phyloP scores from a whole-genome alignment of 1,140 invertebrate species.

The Drosophila bipectinata region DNA sequence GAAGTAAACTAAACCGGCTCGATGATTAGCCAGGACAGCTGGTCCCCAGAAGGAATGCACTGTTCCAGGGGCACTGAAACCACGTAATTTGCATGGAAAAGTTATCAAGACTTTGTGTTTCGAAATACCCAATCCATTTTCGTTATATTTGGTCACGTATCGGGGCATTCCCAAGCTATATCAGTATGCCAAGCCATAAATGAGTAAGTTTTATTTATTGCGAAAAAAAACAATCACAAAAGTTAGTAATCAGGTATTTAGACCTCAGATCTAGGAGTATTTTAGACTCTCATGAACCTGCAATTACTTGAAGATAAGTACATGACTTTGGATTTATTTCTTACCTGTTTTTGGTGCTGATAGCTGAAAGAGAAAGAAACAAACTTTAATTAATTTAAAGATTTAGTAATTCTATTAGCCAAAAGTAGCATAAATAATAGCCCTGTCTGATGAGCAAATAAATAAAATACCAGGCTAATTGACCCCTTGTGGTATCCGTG shows the following conservation, averaged over 20 bases:
- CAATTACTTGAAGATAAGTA: too few species aligned
- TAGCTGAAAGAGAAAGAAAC: too few species aligned
- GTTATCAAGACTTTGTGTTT: not conserved
- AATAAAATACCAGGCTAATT: not conserved
- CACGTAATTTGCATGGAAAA: not conserved
- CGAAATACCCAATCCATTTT: not conserved
- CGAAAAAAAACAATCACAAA: not conserved
- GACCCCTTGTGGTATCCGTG: not conserved
- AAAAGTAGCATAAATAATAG: not conserved
- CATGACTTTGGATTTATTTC: too few species aligned
- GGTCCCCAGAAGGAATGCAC: not conserved
- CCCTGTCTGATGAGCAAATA: not conserved
- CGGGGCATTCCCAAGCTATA: not conserved
- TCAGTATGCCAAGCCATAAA: not conserved
- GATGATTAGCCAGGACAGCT: slow-evolving; percentile 66
- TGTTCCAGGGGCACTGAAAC: too few species aligned
- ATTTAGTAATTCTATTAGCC: not conserved
- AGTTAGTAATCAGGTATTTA: too few species aligned
- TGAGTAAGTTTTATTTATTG: not conserved
- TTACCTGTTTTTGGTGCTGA: too few species aligned
- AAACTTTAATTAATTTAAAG: too few species aligned
- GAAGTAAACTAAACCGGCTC: slow-evolving; percentile 33
- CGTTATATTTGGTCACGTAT: not conserved
- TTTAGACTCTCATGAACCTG: too few species aligned
- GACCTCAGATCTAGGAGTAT: too few species aligned